These are phyloP conservation scores for Phrynocephalus vlangalii DNA, from an alignment of 2,797 vertebrate genomes.

Conservation along the genomic window DNA sequence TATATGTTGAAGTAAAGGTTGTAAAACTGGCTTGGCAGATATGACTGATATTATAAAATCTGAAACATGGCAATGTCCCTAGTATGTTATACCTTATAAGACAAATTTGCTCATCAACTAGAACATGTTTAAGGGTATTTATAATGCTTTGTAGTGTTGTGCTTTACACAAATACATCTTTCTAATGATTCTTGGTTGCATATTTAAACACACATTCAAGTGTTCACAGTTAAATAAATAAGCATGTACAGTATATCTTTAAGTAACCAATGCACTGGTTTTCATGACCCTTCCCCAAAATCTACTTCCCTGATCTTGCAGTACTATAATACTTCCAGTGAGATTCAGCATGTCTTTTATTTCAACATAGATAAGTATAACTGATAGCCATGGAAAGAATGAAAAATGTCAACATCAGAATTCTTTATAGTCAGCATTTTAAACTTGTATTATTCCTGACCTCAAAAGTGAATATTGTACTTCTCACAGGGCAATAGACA, in stretches of 20 bases:
- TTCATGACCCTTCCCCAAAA: not conserved
- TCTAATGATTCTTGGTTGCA: not conserved
- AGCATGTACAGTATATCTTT: not conserved
- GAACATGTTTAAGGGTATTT: too few species aligned
- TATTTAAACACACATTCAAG: not conserved
- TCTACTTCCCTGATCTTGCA: not conserved
- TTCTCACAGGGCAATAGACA: not conserved
- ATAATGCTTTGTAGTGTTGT: not conserved
- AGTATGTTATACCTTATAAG: not conserved
- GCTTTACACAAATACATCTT: not conserved
- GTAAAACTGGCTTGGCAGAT: not conserved
- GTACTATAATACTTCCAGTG: not conserved
- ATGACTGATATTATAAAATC: not conserved
- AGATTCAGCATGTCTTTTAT: not conserved
- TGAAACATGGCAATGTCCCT: not conserved
- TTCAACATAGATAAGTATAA: not conserved
- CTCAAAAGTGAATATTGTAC: not conserved
- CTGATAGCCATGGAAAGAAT: not conserved
- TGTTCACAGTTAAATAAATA: not conserved
- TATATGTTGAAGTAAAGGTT: not conserved
- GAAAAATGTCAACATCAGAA: not conserved
- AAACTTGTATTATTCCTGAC: not conserved
- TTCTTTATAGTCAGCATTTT: not conserved
- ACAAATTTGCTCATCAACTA: not conserved
- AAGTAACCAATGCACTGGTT: not conserved